Percentiles rank a stretch among this genome's conserved stretches.
Conservation (phyloP, 2,113 vertebrate genomes). For the Dinomys branickii region DNA sequence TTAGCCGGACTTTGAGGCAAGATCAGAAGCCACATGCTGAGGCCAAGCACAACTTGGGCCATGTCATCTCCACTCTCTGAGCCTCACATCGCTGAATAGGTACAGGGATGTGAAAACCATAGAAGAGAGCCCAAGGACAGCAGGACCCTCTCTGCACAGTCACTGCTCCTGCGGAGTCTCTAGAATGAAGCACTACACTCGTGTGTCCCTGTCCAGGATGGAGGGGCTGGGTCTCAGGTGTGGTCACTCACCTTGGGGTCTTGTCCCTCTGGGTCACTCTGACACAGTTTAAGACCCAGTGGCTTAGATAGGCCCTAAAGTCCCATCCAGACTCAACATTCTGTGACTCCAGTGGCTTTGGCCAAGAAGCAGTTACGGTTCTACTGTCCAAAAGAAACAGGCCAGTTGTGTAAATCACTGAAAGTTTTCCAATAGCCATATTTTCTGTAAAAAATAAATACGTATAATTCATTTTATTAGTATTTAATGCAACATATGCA, state of each 20-base stretch:
- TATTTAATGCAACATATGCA: not conserved
- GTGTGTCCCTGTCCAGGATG: not conserved
- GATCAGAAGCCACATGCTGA: not conserved
- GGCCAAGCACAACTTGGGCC: not conserved
- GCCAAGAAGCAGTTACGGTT: not conserved
- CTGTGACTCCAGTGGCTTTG: not conserved
- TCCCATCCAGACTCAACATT: not conserved
- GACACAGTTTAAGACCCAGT: not conserved
- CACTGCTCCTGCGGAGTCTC: not conserved
- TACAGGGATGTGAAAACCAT: not conserved
- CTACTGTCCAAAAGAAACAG: not conserved
- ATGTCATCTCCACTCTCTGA: not conserved
- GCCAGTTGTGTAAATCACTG: not conserved
- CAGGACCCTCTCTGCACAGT: not conserved
- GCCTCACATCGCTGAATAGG: not conserved
- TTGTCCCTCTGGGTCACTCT: not conserved
- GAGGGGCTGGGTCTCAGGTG: fast-evolving
- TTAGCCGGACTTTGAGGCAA: not conserved
- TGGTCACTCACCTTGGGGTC: not conserved
- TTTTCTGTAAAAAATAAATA: not conserved
- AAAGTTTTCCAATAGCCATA: not conserved
- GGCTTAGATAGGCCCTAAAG: not conserved
- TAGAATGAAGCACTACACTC: not conserved
- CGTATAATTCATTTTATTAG: not conserved
- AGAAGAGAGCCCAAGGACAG: not conserved